Base-by-base conservation (phyloP, 2,797 vertebrate species). In the Sebastes miniatus region DNA sequence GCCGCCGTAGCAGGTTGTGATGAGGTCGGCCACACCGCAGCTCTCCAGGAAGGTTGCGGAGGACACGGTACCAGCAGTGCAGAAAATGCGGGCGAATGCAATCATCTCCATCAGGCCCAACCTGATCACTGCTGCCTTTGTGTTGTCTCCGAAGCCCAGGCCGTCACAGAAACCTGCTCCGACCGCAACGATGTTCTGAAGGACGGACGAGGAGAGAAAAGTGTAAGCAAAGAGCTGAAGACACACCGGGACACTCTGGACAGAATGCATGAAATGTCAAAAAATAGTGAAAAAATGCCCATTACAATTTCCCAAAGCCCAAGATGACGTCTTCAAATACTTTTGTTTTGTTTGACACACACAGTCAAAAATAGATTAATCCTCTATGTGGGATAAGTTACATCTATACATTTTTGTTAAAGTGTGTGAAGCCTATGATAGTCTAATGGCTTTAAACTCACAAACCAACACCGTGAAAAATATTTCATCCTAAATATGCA, bases 91-190 rank as follows among this genome's bases (percentile, higher is more conserved):
- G 73, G 98, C 95, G 0, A 99, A 99, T 76, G 91, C 94, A 0
- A 99, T 98, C 98, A 99, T 99, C 95, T 99, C 99, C 98, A 98
- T 98, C 85, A 99, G 93, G 1, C 99, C 98, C 89, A 99, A 93
- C 14, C 99, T 95, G 93, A 99, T 99, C 88, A 99, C 97, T 0
- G 98, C 99, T 0, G 98, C 99, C 88, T 99, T 99, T 0, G 98
- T 99, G 93, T 99, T 99, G 93, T 99, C 98, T 0, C 98, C 99
- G 0, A 96, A 99, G 50, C 97, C 97, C n/a, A 99, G 94, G 0
- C 98, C 99, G 0, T 99, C 98, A 2, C 98, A 99, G 96, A 99
- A 99, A n/a, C 99, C 99, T 0, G 99, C 98, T 0, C 97, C 98
- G 0, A 99, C 96, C 0, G 98, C 98, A 52, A 99, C 98, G 1